Base-by-base conservation (phyloP, 2,888 invertebrate genomes). In the Hermaeophaga mercurialis region DNA sequence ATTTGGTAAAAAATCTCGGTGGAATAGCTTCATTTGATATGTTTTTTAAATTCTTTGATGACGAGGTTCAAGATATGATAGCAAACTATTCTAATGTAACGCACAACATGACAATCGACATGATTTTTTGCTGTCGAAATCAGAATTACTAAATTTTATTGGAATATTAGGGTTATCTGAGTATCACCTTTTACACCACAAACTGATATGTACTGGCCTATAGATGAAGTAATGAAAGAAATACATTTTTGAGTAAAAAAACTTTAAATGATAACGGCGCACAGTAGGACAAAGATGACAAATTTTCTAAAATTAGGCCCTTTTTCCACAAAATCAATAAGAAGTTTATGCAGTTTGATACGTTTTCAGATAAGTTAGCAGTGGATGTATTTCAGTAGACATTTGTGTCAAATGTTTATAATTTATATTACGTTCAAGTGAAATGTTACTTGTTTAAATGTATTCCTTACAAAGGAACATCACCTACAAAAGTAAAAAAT, bases 351-450 rank as follows among this genome's bases (percentile, higher is more conserved):
- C 33, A 33, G 12, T 33, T 33, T 33, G 33, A 12, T 48, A 62
- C 63, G 61, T 54, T 66, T 8, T 54, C 62, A 3, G 12, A 33
- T 7, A 33, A 33, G 2, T 14, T 33, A 11, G 12, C 33, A 33
- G 14, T 33, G 12, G 33, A 33, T 33, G 14, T 61, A 64, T 33
- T 70, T 68, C 59, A 68, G 68, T n/a, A 28, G 61, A 22, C 70
- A 70, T 54, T 68, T 66, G 7, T 55, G 58, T n/a, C 69, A 72
- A 57, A 68, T 68, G 65, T 72, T 67, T 53, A 65, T 72, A 12
- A 64, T 69, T 63, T 46, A 71, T 69, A 46, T 28, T 28, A 9
- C 9, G 28, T 53, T 66, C 65, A 5, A 54, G 62, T 22, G 57
- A 61, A 53, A 67, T 67, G n/a, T 28, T 68, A 66, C 48, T 48